Evolutionary conservation across 1,140 invertebrate genomes (phyloP).

Genomic region (Orussus abietinus): DNA sequence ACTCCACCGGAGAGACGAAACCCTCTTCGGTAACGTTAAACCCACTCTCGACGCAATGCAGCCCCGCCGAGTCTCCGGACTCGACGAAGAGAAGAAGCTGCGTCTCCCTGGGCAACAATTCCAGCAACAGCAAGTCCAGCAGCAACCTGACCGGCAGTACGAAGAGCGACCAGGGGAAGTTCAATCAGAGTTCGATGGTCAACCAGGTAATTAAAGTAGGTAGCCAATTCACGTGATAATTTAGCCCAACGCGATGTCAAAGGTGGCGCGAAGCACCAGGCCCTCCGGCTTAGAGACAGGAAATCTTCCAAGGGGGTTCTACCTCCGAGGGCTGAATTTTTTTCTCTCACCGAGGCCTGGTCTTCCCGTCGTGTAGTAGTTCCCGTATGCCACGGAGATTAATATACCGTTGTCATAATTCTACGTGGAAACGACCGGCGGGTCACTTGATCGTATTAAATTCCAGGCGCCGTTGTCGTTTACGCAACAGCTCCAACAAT

Average conservation of each 20-base stretch:
- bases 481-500: constrained; percentile 73
- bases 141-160: constrained; percentile 67
- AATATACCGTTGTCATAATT: too few species aligned
- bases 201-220: constrained; percentile 47
- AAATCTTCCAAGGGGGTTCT: too few species aligned
- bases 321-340: too few species aligned
- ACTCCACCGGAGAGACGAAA: constrained; percentile 67
- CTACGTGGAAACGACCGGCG: too few species aligned
- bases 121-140: constrained; percentile 68
- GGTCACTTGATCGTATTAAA: too few species aligned
- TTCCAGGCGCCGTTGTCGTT: constrained; percentile 61
- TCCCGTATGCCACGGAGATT: too few species aligned
- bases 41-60: constrained; percentile 50
- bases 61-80: constrained; percentile 61
- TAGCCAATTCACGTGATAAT: too few species aligned
- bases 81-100: constrained; percentile 68
- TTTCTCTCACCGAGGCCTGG: too few species aligned
- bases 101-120: constrained; percentile 67
- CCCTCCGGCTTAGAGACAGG: too few species aligned
- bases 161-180: constrained; percentile 60
- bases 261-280: too few species aligned
- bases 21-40: constrained; percentile 63
- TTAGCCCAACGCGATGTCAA: too few species aligned
- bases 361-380: too few species aligned
- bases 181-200: constrained; percentile 48